Evolutionary conservation across 2,888 invertebrate genomes (phyloP), one percentile per base, ranked within the genome.

Genomic region (Microctonus hyperodae): DNA sequence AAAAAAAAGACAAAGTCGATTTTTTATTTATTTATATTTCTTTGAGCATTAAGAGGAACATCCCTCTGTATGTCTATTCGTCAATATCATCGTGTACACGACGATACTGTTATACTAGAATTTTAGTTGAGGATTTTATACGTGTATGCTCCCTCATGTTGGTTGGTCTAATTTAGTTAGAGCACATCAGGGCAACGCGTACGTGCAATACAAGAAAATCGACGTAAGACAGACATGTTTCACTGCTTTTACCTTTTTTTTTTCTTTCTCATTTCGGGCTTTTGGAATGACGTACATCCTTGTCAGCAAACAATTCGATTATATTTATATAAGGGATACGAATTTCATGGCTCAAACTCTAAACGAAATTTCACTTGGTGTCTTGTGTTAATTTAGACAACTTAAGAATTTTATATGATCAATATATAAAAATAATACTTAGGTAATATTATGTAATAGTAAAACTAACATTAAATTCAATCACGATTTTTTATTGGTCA

Each of bases 141-240:
- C 31, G 31, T 53, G 3, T 55, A n/a, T 33, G 56, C 56, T 53
- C 59, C 59, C 65, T 59, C 53, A 69, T 57, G 55, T 68, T 28
- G 63, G 60, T 65, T 64, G 61, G 55, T 69, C 62, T 63, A 74
- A 74, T 74, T 73, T 69, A 69, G 74, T 78, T 77, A 77, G 72
- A 72, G 75, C 73, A 69, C 44, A 44, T 44, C 69, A 67, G 67
- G 59, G 53, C 67, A 66, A 61, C 64, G 56, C 63, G 65, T 64
- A 70, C 72, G 69, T 66, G 69, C 68, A 68, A 67, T 64, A 64
- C 44, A 64, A 66, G 58, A 73, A 73, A 73, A 71, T 70, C 68
- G 71, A 71, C 72, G 64, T 68, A 65, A 53, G 69, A 70, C 71
- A 63, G 68, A 70, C 64, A 64, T 67, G 68, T 70, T 62, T 60